A percentile compares a stretch with the other conserved stretches of the same genome.
Evolutionary conservation across 2,888 invertebrate species (phyloP).

Genomic region (Luperina nickerlii): DNA sequence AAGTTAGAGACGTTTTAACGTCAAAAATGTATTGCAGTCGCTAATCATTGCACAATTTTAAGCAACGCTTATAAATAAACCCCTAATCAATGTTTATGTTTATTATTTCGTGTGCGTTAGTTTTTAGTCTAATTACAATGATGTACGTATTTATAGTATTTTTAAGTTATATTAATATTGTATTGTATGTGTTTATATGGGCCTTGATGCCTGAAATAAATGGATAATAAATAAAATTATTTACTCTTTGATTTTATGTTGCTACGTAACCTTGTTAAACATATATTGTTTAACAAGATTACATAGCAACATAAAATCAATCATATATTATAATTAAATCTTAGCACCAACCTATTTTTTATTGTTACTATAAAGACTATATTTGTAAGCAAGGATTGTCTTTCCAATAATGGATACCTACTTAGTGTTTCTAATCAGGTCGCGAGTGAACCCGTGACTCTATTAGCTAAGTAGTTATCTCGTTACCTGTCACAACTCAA

Average conservation of each 20-base stretch:
- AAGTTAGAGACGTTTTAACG: neutral
- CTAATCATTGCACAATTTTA: neutral
- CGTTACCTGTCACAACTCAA: constrained; percentile 74
- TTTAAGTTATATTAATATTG: no score
- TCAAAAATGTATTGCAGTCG: neutral
- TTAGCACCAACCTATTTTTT: neutral
- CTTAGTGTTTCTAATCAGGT: constrained; percentile 67
- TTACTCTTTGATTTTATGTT: neutral
- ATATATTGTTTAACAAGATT: no score
- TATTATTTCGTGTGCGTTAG: neutral
- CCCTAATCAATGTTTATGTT: neutral
- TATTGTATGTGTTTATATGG: no score
- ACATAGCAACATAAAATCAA: no score
- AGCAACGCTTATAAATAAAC: neutral
- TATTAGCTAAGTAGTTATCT: constrained; percentile 74
- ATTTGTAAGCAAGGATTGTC: neutral
- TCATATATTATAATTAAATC: no score
- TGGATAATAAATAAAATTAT: no score
- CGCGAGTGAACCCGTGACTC: constrained; percentile 64
- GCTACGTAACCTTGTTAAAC: neutral
- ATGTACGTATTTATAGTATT: no score
- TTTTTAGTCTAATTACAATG: no score
- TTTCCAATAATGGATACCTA: neutral
- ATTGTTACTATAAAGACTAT: neutral
- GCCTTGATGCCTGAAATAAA: no score